Conservation (phyloP, 1,140 invertebrate genomes). For the Drosophila asahinai region DNA sequence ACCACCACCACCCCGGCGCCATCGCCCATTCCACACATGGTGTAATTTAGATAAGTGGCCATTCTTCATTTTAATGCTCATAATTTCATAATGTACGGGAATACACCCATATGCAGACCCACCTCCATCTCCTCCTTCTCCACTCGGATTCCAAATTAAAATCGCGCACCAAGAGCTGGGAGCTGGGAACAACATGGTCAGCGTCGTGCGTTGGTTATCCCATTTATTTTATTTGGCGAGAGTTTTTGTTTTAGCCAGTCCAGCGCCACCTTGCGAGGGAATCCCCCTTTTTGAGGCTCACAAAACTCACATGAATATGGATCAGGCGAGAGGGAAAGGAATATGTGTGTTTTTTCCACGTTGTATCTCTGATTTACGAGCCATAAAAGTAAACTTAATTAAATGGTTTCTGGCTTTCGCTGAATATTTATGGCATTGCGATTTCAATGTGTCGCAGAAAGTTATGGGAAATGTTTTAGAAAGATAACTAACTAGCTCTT, state of each 20-base stretch:
- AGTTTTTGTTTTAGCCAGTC: conserved; percentile 64
- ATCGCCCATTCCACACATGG: conserved; percentile 61
- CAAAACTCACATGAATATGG: conserved; percentile 67
- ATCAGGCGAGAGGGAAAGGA: conserved; percentile 55
- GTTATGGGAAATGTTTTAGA: conserved; percentile 19
- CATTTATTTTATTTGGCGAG: conserved; percentile 73
- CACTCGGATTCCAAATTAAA: conserved; percentile 58
- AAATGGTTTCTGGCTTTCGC: conserved; percentile 73
- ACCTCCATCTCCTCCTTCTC: conserved; percentile 1
- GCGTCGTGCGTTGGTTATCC: conserved; percentile 59
- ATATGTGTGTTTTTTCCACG: conserved; percentile 66
- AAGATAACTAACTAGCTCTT: neutral
- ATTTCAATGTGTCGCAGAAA: conserved; percentile 32
- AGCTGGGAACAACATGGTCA: conserved; percentile 73
- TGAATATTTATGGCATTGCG: conserved; percentile 70
- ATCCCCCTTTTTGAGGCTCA: neutral
- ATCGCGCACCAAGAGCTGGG: conserved; percentile 57
- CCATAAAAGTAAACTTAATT: conserved; percentile 83
- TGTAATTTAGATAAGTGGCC: conserved; percentile 85
- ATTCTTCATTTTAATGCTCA: conserved; percentile 85
- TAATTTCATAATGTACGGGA: conserved; percentile 82
- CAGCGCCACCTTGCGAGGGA: conserved; percentile 61
- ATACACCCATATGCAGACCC: conserved; percentile 67
- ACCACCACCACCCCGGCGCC: conserved; percentile 7
- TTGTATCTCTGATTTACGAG: conserved; percentile 71